Percentiles rank a stretch among this genome's conserved stretches.
phyloP scores from a whole-genome alignment of 2,797 vertebrate genomes.

The Xenentodon cancila region DNA sequence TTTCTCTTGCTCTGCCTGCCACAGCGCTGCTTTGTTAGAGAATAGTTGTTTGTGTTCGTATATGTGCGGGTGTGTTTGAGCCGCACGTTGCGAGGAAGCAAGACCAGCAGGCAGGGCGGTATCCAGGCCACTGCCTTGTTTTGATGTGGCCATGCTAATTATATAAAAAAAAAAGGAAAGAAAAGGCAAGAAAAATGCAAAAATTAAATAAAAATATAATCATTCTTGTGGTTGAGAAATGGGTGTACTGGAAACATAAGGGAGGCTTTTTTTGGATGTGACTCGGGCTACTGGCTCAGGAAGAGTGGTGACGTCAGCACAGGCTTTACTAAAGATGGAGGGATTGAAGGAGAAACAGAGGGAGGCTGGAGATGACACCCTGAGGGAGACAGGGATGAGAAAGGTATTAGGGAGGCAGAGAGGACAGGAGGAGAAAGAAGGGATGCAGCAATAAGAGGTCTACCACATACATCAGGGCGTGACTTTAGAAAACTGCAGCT shows the following conservation, averaged over 20 bases:
- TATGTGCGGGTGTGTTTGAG: conserved; percentile 23
- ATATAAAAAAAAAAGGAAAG: conserved; percentile 40
- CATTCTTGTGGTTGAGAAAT: conserved; percentile 54
- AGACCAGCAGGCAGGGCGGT: conserved; percentile 70
- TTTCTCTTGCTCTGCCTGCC: conserved; percentile 60
- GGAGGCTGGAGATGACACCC: conserved; percentile 68
- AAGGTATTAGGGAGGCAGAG: conserved; percentile 63
- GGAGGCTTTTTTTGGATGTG: conserved; percentile 71
- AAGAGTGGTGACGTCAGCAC: conserved; percentile 69
- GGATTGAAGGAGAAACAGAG: conserved; percentile 68
- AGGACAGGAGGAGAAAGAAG: conserved; percentile 36
- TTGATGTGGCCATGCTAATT: conserved; percentile 80
- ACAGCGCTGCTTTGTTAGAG: conserved; percentile 67
- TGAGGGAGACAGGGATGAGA: conserved; percentile 69
- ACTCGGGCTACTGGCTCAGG: conserved; percentile 72
- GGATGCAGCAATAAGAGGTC: conserved; percentile 61
- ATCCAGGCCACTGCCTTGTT: conserved; percentile 77
- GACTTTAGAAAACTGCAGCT: conserved; percentile 70
- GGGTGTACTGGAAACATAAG: conserved; percentile 48
- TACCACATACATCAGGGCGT: conserved; percentile 69
- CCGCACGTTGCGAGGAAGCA: conserved; percentile 58
- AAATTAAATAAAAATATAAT: conserved; percentile 21
- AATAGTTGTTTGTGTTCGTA: conserved; percentile 57
- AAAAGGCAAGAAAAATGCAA: conserved; percentile 14
- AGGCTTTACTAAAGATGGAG: conserved; percentile 67